Evolutionary conservation across 1,140 invertebrate species (phyloP).

Genomic region (Ips typographus): DNA sequence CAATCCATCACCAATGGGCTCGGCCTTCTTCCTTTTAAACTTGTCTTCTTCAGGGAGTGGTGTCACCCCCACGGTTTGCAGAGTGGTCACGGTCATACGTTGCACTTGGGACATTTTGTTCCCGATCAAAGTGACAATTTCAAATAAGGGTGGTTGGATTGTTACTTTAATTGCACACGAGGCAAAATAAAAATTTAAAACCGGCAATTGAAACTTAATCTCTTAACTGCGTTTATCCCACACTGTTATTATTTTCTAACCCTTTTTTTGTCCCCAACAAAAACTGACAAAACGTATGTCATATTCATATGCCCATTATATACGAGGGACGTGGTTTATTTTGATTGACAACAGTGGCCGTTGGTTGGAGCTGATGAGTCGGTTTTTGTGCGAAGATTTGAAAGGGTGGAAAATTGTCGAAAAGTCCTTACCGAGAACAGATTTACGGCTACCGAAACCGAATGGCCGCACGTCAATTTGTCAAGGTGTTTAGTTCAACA

Average conservation of each 20-base stretch:
- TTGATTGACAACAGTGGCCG: slow-evolving; percentile 10
- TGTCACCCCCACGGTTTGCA: too few species aligned
- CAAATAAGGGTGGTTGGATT: too few species aligned
- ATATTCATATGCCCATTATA: neutral
- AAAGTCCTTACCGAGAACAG: neutral
- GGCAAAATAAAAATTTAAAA: slow-evolving; percentile 4
- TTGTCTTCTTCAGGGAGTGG: too few species aligned
- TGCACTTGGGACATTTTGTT: too few species aligned
- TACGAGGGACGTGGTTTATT: neutral
- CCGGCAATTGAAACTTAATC: slow-evolving; percentile 12
- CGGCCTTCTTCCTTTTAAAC: too few species aligned
- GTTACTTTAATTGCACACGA: too few species aligned
- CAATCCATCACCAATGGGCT: neutral
- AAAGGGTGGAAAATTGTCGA: neutral
- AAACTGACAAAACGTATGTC: neutral
- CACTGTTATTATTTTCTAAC: slow-evolving; percentile 4
- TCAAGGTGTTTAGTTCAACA: slow-evolving; percentile 7
- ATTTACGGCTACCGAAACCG: neutral
- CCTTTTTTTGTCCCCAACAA: neutral
- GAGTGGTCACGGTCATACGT: too few species aligned
- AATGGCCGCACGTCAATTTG: slow-evolving; percentile 5
- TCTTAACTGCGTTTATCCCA: slow-evolving; percentile 6
- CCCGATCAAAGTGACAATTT: too few species aligned
- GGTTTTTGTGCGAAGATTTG: slow-evolving; percentile 8
- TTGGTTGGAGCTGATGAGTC: neutral